A percentile compares a stretch with the other conserved stretches of the same genome.
Evolutionary conservation across 2,888 invertebrate species (phyloP).

Genomic region (Brachylomia viminalis): DNA sequence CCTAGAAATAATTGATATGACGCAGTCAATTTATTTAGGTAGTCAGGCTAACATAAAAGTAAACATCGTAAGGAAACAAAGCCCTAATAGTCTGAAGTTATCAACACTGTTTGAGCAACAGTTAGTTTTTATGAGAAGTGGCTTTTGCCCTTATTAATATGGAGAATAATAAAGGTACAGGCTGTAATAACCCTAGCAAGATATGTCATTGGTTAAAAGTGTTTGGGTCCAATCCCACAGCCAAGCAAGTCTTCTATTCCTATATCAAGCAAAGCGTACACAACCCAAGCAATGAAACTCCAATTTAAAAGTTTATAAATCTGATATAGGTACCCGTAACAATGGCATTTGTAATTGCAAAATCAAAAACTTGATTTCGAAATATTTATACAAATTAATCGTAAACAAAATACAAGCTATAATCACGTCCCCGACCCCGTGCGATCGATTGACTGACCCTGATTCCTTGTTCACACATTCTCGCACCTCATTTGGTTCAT

Average conservation of each 20-base stretch:
- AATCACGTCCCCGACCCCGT: slow-evolving; percentile 2
- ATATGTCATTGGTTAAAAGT: no score
- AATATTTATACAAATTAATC: slow-evolving; percentile 1
- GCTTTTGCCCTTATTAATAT: not conserved
- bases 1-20: not conserved
- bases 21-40: not conserved
- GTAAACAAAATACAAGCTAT: not conserved
- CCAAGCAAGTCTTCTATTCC: not conserved
- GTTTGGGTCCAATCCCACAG: not conserved
- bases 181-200: no score
- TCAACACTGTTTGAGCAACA: not conserved
- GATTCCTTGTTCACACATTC: slow-evolving; percentile 40
- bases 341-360: not conserved
- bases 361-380: not conserved
- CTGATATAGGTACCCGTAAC: no score
- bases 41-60: not conserved
- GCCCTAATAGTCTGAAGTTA: not conserved
- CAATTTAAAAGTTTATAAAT: not conserved
- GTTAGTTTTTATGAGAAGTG: not conserved
- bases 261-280: not conserved
- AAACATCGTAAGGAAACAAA: not conserved
- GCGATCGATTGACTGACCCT: slow-evolving; percentile 17
- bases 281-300: not conserved
- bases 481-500: slow-evolving; percentile 59
- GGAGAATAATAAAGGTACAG: not conserved